These are phyloP conservation scores for Hylaea fasciaria DNA, from an alignment of 2,888 invertebrate genomes.

Conservation along the genomic window DNA sequence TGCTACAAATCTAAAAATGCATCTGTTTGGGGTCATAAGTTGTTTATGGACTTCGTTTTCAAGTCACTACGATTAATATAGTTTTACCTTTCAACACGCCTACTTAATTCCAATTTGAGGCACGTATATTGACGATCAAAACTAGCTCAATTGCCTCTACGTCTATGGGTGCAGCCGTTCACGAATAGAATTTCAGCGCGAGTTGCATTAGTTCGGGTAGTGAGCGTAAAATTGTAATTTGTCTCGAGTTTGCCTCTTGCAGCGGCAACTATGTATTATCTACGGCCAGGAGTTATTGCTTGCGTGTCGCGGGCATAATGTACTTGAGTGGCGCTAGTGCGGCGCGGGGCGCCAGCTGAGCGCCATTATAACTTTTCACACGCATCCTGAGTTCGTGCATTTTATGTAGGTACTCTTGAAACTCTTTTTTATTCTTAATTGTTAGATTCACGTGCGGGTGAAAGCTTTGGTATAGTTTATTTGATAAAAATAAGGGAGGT, in stretches of 20 bases:
- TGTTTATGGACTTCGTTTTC: no score
- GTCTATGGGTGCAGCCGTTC: no score
- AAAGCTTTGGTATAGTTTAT: background rate
- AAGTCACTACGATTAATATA: no score
- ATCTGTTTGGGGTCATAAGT: no score
- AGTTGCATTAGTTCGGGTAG: conserved; percentile 12
- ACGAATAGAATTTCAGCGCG: background rate
- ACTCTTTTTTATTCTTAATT: background rate
- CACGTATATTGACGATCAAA: no score
- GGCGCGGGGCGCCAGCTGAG: conserved; percentile 11
- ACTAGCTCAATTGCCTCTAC: no score
- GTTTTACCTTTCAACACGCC: no score
- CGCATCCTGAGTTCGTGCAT: conserved; percentile 5
- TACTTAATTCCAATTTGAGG: no score
- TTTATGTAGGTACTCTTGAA: background rate
- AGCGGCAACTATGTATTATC: conserved; percentile 16
- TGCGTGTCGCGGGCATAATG: conserved; percentile 16
- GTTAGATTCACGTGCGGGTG: background rate
- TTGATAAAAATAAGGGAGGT: background rate
- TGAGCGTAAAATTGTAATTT: conserved; percentile 22
- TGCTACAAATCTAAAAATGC: no score
- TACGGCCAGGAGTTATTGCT: conserved; percentile 14
- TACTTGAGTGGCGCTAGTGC: conserved; percentile 5
- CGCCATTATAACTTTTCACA: conserved; percentile 18
- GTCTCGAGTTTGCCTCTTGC: conserved; percentile 6